Evolutionary conservation across 1,140 invertebrate genomes (phyloP).

Genomic region (Bombyx mandarina): DNA sequence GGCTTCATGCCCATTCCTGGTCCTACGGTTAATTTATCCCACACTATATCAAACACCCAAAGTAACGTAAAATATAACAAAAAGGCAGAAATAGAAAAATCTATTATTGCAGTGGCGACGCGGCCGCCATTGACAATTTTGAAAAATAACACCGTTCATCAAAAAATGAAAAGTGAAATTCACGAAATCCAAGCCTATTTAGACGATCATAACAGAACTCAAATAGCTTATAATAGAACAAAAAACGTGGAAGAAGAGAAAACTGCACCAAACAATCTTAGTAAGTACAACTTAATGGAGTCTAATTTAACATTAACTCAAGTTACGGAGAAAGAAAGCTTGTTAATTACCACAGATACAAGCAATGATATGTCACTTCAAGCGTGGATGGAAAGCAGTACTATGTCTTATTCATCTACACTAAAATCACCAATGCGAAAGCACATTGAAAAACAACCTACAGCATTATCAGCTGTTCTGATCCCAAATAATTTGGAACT

Average conservation of each 20-base stretch:
- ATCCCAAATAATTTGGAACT: conserved; percentile 41
- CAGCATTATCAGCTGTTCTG: conserved; percentile 43
- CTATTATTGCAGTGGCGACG: conserved; percentile 21
- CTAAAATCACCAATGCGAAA: conserved; percentile 37
- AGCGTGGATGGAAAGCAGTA: conserved; percentile 52
- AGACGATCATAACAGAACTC: conserved; percentile 49
- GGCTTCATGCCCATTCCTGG: conserved; percentile 80
- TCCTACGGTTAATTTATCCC: conserved; percentile 52
- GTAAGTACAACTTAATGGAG: conserved; percentile 58
- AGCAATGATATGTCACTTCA: conserved; percentile 54
- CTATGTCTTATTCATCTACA: conserved; percentile 23
- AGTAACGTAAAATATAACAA: conserved; percentile 22
- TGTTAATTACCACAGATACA: conserved; percentile 59
- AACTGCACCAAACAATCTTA: conserved; percentile 38
- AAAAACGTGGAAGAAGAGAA: conserved; percentile 59
- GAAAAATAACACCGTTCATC: conserved; percentile 41
- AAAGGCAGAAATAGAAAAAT: conserved; percentile 25
- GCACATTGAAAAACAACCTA: conserved; percentile 42
- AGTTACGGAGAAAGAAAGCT: conserved; percentile 54
- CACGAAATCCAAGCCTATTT: conserved; percentile 53
- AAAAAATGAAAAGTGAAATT: conserved; percentile 56
- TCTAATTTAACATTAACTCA: conserved; percentile 53
- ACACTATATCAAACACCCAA: conserved; percentile 12
- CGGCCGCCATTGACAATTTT: conserved; percentile 25
- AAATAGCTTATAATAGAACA: conserved; percentile 53